Evolutionary conservation across 2,113 vertebrate genomes (phyloP), one percentile per base, ranked within the genome.

Genomic region (Seriola rivoliana): DNA sequence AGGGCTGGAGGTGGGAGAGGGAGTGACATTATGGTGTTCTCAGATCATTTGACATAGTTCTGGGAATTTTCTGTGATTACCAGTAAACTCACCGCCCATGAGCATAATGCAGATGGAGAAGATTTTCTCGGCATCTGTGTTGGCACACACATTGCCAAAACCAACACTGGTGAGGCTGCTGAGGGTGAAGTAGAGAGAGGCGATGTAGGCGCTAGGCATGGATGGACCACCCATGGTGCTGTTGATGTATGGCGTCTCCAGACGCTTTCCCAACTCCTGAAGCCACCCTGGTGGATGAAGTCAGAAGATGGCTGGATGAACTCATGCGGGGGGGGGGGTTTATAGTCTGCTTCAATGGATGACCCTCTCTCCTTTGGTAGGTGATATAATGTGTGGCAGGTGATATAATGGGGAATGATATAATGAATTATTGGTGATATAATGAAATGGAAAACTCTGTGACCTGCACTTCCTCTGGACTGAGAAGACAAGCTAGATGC

Each of bases 81-180:
- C 16, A 17, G 0, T 5, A 21, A 17, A 88, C 96, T 96, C 93
- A 99, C 98, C 98, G 17, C 98, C 98, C 4, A 99, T 98, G 77
- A 99, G 96, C 98, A 99, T 99, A 16, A 97, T 97, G 89, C 98
- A 99, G 93, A 99, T 96, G 88, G 98, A 99, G 94, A 99, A 99
- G 93, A 99, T 96, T 92, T 99, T 99, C 93, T 99, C 98, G 0
- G 97, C 96, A 0, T 99, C 97, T 0, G 98, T 99, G 90, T 99
- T 99, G 92, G 97, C 98, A 0, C 97, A 99, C 73, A 99, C 97
- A 0, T 99, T 99, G 70, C 98, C 98, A 0, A 99, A 99, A 75
- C 98, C 98, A 44, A 99, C 98, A 1, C 98, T 99, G 84, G 98
- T 99, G 58, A 99, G 96, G 92, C 98, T 99, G 93, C 98, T 99